Base-by-base conservation (phyloP, 2,888 invertebrate genomes). In the Drosophila ustulata region DNA sequence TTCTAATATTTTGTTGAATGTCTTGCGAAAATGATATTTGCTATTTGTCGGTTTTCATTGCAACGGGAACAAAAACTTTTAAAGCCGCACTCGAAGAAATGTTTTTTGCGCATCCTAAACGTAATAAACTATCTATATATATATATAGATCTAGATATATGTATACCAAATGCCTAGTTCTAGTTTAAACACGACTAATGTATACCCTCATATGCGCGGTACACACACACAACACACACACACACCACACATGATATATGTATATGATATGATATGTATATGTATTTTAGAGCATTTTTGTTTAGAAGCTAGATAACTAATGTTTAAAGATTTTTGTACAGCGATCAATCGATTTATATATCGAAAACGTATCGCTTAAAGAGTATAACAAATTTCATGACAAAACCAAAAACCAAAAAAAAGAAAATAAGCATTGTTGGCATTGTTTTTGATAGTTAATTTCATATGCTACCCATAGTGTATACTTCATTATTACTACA, bases 51-150 rank as follows among this genome's bases (percentile, higher is more conserved):
- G 73, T 75, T 81, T 81, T 81, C 71, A 83, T 81, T 83, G 71
- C 69, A 74, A 83, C 50, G 84, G 83, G 83, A 83, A 86, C 81
- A 78, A 75, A 74, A 74, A 66, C 66, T 69, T 78, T 46, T 67
- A 71, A 73, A 80, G 77, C 66, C 49, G 62, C 72, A 46, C 52
- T 46, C 41, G 52, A 73, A 51, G 64, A 57, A 55, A 66, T 39
- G 66, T 79, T 46, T 47, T 55, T 41, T 26, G 59, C 55, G 45
- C 66, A 59, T 49, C 26, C n/a, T 53, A 45, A 51, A 39, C 53
- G 67, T 66, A 65, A 37, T 47, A 47, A 46, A 8, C n/a, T n/a
- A n/a, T n/a, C n/a, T 55, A 49, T 43, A 66, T 51, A 56, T 57
- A 55, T 39, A 45, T 58, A 56, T 23, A 46, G 30, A 56, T 50